A percentile compares a stretch with the other conserved stretches of the same genome.
Evolutionary conservation across 2,888 invertebrate genomes (phyloP).

Genomic region (Penaeus monodon): DNA sequence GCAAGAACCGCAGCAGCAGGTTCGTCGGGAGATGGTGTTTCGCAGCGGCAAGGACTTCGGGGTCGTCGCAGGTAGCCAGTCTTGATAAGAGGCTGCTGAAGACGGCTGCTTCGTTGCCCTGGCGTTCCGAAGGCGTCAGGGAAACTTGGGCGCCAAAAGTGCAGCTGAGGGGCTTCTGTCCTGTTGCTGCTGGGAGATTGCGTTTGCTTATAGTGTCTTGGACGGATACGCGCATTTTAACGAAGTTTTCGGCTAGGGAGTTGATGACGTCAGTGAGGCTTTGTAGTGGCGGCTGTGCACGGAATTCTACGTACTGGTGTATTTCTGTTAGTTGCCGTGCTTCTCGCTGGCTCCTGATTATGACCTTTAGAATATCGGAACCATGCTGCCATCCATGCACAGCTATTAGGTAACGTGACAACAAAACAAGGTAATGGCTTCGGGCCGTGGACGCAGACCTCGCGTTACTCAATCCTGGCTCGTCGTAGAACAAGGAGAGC

Average conservation of each 20-base stretch:
- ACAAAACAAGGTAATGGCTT: not conserved
- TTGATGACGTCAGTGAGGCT: not conserved
- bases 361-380: not conserved
- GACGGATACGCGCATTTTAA: not conserved
- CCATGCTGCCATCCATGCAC: conserved; percentile 8
- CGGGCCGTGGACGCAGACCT: not conserved
- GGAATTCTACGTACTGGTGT: conserved; percentile 4
- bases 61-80: not conserved
- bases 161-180: not conserved
- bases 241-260: not conserved
- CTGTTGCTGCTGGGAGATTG: not conserved
- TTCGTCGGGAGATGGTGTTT: not conserved
- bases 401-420: conserved; percentile 12
- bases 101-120: not conserved
- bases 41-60: not conserved
- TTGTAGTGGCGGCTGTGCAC: not conserved
- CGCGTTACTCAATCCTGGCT: not conserved
- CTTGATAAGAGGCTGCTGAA: not conserved
- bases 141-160: not conserved
- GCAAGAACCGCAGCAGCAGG: conserved; percentile 27
- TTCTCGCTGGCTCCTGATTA: conserved; percentile 7
- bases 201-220: not conserved
- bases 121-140: not conserved
- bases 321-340: not conserved
- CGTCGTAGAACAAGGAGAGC: conserved; percentile 1